Percentiles rank a stretch among this genome's conserved stretches.
These are phyloP conservation scores for Sebastes flavidus DNA, from an alignment of 2,797 vertebrate species.

Conservation along the genomic window DNA sequence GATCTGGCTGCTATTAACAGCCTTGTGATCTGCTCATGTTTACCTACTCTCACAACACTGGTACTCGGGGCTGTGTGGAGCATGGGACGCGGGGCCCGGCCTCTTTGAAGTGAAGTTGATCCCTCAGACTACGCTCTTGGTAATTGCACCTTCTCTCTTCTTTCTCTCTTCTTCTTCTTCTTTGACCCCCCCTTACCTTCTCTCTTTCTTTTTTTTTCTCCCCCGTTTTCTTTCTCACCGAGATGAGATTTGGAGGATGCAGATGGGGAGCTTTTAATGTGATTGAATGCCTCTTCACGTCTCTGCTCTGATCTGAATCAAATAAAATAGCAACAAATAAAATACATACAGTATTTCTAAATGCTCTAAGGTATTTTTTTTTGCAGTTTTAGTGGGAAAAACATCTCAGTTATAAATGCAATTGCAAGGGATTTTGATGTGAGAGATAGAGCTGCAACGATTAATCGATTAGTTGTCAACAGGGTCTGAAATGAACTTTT, in stretches of 20 bases:
- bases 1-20: slow-evolving; percentile 84
- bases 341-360: not conserved
- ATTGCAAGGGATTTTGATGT: not conserved
- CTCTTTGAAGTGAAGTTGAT: slow-evolving; percentile 86
- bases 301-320: slow-evolving; percentile 48
- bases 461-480: no score
- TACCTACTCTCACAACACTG: slow-evolving; percentile 81
- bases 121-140: slow-evolving; percentile 81
- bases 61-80: slow-evolving; percentile 74
- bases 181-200: not conserved
- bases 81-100: slow-evolving; percentile 69
- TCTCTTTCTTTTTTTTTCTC: not conserved
- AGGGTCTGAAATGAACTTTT: no score
- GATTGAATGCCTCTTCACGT: slow-evolving; percentile 54
- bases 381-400: not conserved
- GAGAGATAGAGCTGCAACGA: no score
- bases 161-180: slow-evolving; percentile 12
- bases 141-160: slow-evolving; percentile 78
- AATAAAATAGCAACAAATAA: slow-evolving; percentile 33
- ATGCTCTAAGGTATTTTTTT: not conserved
- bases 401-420: not conserved
- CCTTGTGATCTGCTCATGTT: slow-evolving; percentile 84
- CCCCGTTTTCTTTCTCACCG: slow-evolving; percentile 26
- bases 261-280: slow-evolving; percentile 62
- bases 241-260: slow-evolving; percentile 64